Percentiles rank a stretch among this genome's conserved stretches.
Evolutionary conservation across 2,797 vertebrate genomes (phyloP).

Genomic region (Cyprinella venusta): DNA sequence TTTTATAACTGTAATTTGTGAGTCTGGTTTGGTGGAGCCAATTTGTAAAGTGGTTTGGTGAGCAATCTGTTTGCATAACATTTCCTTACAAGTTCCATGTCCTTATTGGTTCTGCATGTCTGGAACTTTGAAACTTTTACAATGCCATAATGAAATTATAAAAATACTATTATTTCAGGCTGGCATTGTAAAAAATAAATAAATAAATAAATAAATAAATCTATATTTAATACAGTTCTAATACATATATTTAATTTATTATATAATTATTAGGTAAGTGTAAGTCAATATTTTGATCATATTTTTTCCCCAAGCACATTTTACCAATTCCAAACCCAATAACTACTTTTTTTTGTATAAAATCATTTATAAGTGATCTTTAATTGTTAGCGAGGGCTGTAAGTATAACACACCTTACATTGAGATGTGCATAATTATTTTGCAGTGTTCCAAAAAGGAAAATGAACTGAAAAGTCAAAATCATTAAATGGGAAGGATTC

Average conservation of each 20-base stretch:
- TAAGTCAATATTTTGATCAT: not conserved
- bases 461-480: no score
- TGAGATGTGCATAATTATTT: no score
- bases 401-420: not conserved
- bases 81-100: slow-evolving; percentile 8
- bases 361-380: not conserved
- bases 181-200: not conserved
- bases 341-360: not conserved
- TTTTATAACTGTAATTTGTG: slow-evolving; percentile 16
- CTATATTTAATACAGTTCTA: not conserved
- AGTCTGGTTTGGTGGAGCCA: slow-evolving; percentile 6
- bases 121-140: slow-evolving; percentile 14
- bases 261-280: not conserved
- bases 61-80: slow-evolving; percentile 9
- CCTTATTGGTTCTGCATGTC: slow-evolving; percentile 9
- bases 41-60: slow-evolving; percentile 21
- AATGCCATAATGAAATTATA: not conserved
- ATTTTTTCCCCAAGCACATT: not conserved
- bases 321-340: not conserved
- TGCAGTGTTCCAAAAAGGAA: no score
- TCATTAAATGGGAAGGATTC: no score
- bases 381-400: not conserved
- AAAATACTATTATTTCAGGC: not conserved
- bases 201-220: no score
- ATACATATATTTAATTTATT: not conserved